Conservation (phyloP, 2,113 vertebrate genomes). For the Pelodiscus sinensis region DNA sequence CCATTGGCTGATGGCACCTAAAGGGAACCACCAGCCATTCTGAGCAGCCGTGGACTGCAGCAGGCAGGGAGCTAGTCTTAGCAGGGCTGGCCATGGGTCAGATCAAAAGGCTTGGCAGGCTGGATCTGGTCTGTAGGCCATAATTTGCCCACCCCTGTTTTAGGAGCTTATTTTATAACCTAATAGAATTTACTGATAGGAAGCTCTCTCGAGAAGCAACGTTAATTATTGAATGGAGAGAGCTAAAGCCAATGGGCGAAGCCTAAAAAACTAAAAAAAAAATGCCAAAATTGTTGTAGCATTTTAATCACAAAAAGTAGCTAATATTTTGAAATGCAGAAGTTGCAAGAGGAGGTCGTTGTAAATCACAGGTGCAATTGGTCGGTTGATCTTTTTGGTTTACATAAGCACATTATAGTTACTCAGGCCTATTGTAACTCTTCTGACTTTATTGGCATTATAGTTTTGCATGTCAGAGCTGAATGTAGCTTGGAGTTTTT, state of each 20-base stretch:
- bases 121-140: too few relatives aligned
- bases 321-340: not conserved
- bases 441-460: accelerated
- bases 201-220: not conserved
- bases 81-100: too few relatives aligned
- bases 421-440: not conserved
- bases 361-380: not conserved
- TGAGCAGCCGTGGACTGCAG: too few relatives aligned
- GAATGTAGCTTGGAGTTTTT: not conserved
- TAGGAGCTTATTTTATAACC: not conserved
- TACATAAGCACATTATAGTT: not conserved
- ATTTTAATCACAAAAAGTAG: not conserved
- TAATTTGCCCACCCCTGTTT: too few relatives aligned
- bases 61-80: too few relatives aligned
- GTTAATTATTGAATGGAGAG: not conserved
- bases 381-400: not conserved
- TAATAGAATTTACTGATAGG: not conserved
- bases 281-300: not conserved
- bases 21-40: too few relatives aligned
- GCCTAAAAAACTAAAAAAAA: not conserved
- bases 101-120: too few relatives aligned
- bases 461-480: not conserved
- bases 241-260: accelerated
- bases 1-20: too few relatives aligned
- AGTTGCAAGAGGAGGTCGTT: not conserved